Evolutionary conservation across 30 jellyfish, hydroid and myxozoan genomes (phyloP), one percentile per base, ranked within the genome.

Genomic region (Turritopsis dohrnii): DNA sequence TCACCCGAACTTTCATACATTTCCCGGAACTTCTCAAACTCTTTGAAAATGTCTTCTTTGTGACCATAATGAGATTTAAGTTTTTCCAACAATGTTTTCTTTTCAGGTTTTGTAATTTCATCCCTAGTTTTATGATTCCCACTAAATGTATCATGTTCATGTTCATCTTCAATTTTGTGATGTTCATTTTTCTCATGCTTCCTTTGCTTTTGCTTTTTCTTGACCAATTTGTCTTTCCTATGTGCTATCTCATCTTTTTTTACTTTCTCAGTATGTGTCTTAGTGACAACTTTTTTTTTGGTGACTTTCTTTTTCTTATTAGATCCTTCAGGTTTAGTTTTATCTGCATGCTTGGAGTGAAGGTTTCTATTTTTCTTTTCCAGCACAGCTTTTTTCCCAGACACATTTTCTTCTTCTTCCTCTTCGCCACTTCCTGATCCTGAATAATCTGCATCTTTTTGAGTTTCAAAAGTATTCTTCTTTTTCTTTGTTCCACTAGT

Each of bases 381-480:
- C 94, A 53, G 74, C 74, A 19, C 23, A 88, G 9, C 71, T 88
- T 20, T 21, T 79, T 52, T 41, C 60, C 13, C 60, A 41, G 60
- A 41, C 60, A 41, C 5, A 13, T 41, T 41, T 41, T 41, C 9
- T 41, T 41, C 9, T 41, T 53, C 84, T 20, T 53, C 86, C 52
- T 54, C 86, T 27, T 74, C 95, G 30, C 82, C 89, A 52, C 82
- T 89, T 23, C 66, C 85, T 21, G 30, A 81, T 18, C 53, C 90
- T 29, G 74, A 86, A 65, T 65, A 86, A 66, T 53, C 79, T 27
- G 77, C 85, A 9, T 83, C 96, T 52, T 41, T 41, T 41, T 5
- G 60, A 41, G n/a, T n/a, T n/a, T n/a, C n/a, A n/a, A n/a, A n/a
- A n/a, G 60, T 41, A 41, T 13, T 41, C 13, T 41, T 41, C 13